These are phyloP conservation scores for Bombus huntii DNA, from an alignment of 1,140 invertebrate genomes.

Conservation along the genomic window DNA sequence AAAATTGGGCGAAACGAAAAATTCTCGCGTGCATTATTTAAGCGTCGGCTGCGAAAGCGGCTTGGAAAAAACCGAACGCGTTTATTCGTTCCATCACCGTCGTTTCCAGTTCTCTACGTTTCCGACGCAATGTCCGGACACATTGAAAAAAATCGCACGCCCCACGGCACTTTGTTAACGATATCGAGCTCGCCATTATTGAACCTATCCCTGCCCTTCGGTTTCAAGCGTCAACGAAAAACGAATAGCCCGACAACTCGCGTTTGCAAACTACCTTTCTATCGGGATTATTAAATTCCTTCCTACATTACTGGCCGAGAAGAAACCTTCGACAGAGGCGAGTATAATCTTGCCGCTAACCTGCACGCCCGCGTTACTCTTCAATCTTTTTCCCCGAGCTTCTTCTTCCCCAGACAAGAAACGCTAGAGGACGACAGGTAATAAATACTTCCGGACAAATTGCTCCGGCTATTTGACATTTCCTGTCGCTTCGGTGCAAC, in stretches of 20 bases:
- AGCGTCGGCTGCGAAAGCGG: too few relatives aligned
- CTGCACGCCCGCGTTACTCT: too few relatives aligned
- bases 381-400: background rate
- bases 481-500: constrained; percentile 30
- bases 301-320: constrained; percentile 35
- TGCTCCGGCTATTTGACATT: constrained; percentile 52
- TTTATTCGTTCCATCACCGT: background rate
- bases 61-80: too few relatives aligned
- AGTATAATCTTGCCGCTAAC: constrained; percentile 43
- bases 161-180: background rate
- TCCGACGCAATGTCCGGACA: too few relatives aligned
- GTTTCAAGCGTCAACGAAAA: background rate
- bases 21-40: too few relatives aligned
- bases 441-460: constrained; percentile 61
- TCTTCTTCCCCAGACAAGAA: constrained; percentile 1
- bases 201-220: background rate
- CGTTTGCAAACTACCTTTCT: background rate
- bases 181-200: background rate
- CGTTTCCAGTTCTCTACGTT: background rate
- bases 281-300: constrained; percentile 65
- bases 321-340: constrained; percentile 17
- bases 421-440: constrained; percentile 14
- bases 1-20: too few relatives aligned
- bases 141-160: background rate
- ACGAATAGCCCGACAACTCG: background rate